phyloP scores from a whole-genome alignment of 2,113 vertebrate genomes.

The Excalfactoria chinensis region DNA sequence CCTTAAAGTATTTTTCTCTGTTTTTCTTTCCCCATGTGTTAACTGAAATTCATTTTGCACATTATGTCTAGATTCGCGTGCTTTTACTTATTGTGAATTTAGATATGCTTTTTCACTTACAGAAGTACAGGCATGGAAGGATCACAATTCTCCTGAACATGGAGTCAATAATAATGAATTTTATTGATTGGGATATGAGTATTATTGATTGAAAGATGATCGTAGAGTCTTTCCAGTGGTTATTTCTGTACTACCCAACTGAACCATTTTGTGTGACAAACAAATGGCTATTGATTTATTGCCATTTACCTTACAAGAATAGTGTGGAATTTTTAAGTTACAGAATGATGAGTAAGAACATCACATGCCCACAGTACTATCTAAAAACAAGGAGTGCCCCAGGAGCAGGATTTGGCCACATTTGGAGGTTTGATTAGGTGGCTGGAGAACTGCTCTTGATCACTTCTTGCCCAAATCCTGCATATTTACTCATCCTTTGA shows the following conservation, averaged over 20 bases:
- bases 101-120: background rate
- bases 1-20: background rate
- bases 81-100: background rate
- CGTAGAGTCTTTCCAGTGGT: background rate
- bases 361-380: background rate
- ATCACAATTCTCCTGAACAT: background rate
- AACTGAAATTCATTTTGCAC: background rate
- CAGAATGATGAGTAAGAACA: background rate
- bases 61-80: background rate
- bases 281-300: background rate
- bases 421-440: background rate
- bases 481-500: background rate
- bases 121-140: background rate
- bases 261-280: background rate
- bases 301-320: background rate
- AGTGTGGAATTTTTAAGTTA: background rate
- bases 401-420: background rate
- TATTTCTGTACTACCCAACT: background rate
- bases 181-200: background rate
- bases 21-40: background rate
- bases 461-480: background rate
- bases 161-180: background rate
- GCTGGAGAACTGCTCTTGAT: background rate
- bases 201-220: background rate
- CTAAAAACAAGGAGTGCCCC: background rate